phyloP scores from a whole-genome alignment of 2,797 vertebrate species.

The Geotrypetes seraphini region DNA sequence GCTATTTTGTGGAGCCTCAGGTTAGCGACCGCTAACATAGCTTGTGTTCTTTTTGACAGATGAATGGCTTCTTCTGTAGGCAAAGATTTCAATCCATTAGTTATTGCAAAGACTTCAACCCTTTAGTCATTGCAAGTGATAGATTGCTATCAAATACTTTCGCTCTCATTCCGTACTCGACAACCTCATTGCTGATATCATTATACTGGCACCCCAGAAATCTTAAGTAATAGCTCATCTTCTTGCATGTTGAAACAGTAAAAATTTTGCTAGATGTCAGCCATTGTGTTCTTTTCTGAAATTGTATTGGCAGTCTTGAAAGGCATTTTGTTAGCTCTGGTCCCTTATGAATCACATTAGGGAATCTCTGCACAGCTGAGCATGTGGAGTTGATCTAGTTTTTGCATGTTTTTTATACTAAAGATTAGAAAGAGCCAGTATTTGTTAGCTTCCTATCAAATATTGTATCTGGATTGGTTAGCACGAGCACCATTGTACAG shows the following conservation, averaged over 20 bases:
- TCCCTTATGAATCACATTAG: constrained; percentile 5
- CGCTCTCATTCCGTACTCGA: constrained; percentile 16
- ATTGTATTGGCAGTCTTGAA: neutral
- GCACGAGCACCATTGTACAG: too few relatives aligned
- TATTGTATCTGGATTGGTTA: too few relatives aligned
- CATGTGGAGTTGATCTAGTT: neutral
- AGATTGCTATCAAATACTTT: constrained; percentile 12
- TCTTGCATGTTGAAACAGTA: constrained; percentile 1
- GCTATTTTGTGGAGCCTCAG: constrained; percentile 5
- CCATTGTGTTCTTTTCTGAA: neutral
- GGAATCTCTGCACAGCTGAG: neutral
- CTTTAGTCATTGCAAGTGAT: constrained; percentile 5
- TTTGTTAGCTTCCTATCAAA: neutral
- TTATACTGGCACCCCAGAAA: constrained; percentile 9
- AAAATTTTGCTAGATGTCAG: constrained; percentile 5
- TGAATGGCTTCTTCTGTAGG: neutral
- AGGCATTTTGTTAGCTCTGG: constrained; percentile 1
- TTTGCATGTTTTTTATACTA: neutral
- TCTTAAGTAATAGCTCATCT: constrained; percentile 4
- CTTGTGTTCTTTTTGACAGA: neutral
- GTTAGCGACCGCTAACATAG: neutral
- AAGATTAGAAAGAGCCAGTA: neutral
- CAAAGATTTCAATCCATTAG: constrained; percentile 1
- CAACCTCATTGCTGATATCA: neutral
- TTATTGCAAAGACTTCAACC: constrained; percentile 5